Conservation (phyloP, 2,888 invertebrate genomes). For the Tinea semifulvella region DNA sequence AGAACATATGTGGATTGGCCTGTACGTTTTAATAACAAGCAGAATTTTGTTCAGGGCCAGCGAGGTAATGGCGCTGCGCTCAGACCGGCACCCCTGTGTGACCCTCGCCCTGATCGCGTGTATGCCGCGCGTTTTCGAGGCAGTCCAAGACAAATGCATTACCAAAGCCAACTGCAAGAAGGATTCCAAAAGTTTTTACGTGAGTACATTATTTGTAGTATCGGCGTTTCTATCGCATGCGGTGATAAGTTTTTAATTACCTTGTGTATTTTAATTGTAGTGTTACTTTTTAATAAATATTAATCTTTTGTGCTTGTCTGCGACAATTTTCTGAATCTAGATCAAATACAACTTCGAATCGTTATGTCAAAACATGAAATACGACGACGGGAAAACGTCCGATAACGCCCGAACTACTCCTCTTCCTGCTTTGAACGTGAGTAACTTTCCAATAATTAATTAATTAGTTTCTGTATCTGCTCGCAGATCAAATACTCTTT, state of each 20-base stretch:
- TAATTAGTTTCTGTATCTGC: not conserved
- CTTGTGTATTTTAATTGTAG: not conserved
- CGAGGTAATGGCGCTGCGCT: conserved; percentile 78
- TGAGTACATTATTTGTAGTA: conserved; percentile 65
- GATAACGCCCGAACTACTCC: conserved; percentile 67
- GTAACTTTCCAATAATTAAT: conserved; percentile 33
- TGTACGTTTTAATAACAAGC: too few relatives aligned
- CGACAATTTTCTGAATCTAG: conserved; percentile 50
- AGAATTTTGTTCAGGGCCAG: conserved; percentile 70
- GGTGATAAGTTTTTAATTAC: not conserved
- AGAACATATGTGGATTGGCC: too few relatives aligned
- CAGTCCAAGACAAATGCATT: conserved; percentile 83
- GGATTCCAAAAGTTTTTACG: conserved; percentile 85
- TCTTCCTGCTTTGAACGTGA: conserved; percentile 80
- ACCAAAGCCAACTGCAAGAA: conserved; percentile 86
- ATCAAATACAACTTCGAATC: conserved; percentile 80
- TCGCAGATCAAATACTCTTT: conserved; percentile 75
- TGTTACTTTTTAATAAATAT: conserved; percentile 2
- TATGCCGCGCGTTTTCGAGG: conserved; percentile 84
- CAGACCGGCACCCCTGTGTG: conserved; percentile 82
- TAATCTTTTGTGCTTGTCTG: not conserved
- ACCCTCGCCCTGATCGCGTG: conserved; percentile 81
- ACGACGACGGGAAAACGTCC: conserved; percentile 71
- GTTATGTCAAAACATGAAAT: conserved; percentile 71
- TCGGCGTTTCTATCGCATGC: too few relatives aligned